Percentiles rank a stretch among this genome's conserved stretches.
Conservation (phyloP, 2,113 vertebrate species). For the Panthera uncia region DNA sequence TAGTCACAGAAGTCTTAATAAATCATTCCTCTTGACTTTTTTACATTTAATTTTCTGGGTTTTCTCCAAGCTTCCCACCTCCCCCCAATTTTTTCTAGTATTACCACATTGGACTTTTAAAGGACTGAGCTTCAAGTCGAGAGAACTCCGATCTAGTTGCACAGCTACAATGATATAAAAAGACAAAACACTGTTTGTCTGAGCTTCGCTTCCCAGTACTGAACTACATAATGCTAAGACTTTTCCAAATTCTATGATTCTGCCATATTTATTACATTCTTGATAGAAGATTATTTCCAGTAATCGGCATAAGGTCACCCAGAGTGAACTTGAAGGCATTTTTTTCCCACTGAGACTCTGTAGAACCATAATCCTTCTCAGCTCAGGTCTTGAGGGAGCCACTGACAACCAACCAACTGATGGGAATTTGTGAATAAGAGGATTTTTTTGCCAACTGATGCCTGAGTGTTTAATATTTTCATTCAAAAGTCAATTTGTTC, state of each 20-base stretch:
- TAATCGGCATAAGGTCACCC: neutral
- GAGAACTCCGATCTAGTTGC: neutral
- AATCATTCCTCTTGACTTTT: neutral
- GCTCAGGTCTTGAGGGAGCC: neutral
- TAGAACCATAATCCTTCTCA: neutral
- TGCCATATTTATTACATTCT: neutral
- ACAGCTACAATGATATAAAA: neutral
- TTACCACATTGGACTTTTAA: neutral
- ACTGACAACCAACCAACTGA: neutral
- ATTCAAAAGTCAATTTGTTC: slow-evolving; percentile 19
- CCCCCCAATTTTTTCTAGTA: neutral
- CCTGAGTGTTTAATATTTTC: neutral
- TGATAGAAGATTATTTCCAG: neutral
- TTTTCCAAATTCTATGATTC: neutral
- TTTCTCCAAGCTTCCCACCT: neutral
- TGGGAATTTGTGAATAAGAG: neutral
- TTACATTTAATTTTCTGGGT: neutral
- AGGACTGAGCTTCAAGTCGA: neutral
- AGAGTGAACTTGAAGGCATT: neutral
- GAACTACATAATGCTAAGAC: neutral
- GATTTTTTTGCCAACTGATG: neutral
- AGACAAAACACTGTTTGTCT: neutral
- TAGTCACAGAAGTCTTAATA: neutral
- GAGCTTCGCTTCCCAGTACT: neutral
- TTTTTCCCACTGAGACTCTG: neutral